These are phyloP conservation scores for Pelobates fuscus DNA, from an alignment of 2,113 vertebrate species.

Conservation along the genomic window DNA sequence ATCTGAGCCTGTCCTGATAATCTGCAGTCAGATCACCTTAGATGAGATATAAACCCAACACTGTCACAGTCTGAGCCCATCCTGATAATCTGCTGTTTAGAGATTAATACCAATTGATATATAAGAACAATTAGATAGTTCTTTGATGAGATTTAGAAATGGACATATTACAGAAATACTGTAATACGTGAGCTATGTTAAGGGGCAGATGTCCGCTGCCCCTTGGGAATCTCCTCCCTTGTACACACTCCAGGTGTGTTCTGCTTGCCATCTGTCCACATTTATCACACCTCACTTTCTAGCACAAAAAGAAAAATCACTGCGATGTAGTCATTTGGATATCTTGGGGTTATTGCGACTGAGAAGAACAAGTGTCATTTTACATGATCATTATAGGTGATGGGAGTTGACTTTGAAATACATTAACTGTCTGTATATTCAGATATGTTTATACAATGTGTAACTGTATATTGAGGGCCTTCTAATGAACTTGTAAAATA, in stretches of 20 bases:
- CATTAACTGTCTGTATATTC: too few relatives aligned
- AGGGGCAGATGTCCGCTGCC: conserved; percentile 38
- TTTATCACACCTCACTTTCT: conserved; percentile 42
- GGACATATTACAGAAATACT: conserved; percentile 1
- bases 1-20: neutral
- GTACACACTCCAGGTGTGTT: conserved; percentile 42
- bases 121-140: neutral
- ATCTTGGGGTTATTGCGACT: neutral
- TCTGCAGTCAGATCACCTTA: neutral
- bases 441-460: too few relatives aligned
- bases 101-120: neutral
- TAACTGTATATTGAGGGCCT: too few relatives aligned
- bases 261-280: conserved; percentile 45
- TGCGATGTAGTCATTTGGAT: conserved; percentile 13
- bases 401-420: neutral
- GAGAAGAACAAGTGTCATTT: conserved; percentile 28
- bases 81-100: neutral
- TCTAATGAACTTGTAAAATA: too few relatives aligned
- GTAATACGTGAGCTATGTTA: conserved; percentile 26
- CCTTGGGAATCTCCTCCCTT: conserved; percentile 21
- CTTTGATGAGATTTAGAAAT: neutral
- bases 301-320: conserved; percentile 43
- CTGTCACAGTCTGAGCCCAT: neutral
- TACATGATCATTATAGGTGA: neutral
- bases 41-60: conserved; percentile 1